Evolutionary conservation across 2,113 vertebrate species (phyloP).

Genomic region (Ginglymostoma cirratum): DNA sequence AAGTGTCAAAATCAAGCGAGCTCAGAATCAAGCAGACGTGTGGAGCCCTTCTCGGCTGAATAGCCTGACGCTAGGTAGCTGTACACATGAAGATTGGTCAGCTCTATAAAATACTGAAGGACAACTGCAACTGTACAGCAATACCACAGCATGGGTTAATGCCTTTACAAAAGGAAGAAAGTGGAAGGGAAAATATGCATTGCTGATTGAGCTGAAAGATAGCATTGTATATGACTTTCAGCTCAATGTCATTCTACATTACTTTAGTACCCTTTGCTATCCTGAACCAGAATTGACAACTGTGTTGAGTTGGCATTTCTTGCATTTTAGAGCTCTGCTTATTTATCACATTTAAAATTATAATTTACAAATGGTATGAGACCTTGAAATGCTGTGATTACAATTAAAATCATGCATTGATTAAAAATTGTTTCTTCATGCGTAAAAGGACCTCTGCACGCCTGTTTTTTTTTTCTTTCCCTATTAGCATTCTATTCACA

Average conservation of each 20-base stretch:
- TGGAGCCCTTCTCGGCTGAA: not conserved
- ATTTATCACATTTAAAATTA: conserved; percentile 22
- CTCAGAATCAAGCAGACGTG: not conserved
- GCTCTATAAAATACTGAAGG: not conserved
- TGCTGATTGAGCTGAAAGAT: not conserved
- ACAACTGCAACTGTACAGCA: not conserved
- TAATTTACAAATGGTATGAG: conserved; percentile 25
- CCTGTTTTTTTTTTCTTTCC: too few relatives aligned
- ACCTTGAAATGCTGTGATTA: conserved; percentile 15
- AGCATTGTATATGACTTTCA: not conserved
- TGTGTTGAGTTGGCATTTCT: not conserved
- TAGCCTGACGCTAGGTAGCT: not conserved
- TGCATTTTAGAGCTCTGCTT: conserved; percentile 4
- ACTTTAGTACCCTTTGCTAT: not conserved
- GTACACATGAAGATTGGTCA: not conserved
- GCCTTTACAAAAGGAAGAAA: not conserved
- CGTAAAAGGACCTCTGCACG: not conserved
- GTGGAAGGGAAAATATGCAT: not conserved
- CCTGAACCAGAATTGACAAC: not conserved
- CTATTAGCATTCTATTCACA: not conserved
- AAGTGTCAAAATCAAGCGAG: not conserved
- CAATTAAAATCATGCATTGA: conserved; percentile 35
- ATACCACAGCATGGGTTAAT: not conserved
- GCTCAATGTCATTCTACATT: not conserved
- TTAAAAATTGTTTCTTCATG: conserved; percentile 25